Conservation (phyloP, 1,140 invertebrate species). For the Zelostemma sp. region DNA sequence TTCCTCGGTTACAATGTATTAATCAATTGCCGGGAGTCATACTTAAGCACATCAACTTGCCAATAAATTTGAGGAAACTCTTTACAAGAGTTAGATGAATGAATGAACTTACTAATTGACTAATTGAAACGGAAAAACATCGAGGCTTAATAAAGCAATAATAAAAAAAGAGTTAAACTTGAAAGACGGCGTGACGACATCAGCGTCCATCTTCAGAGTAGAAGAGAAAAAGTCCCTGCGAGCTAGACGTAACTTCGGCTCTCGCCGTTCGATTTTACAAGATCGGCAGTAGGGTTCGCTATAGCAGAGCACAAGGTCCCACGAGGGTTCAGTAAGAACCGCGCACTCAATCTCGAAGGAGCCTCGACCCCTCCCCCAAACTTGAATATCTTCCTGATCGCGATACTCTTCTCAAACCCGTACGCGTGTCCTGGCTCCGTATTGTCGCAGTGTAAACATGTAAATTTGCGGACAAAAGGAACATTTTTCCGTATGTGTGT, state of each 20-base stretch:
- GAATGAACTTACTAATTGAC: no score
- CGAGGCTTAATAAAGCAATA: no score
- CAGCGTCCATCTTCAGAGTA: conserved; percentile 36
- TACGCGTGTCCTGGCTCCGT: not conserved
- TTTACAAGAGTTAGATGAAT: no score
- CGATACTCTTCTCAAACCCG: not conserved
- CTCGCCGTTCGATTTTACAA: conserved; percentile 52
- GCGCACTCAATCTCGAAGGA: conserved; percentile 62
- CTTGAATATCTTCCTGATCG: conserved; percentile 1
- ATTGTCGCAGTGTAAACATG: conserved; percentile 31
- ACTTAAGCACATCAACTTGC: conserved; percentile 11
- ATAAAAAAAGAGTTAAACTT: not conserved
- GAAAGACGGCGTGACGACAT: conserved; percentile 30
- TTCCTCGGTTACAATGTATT: no score
- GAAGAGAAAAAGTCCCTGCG: conserved; percentile 44
- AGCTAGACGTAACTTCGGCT: conserved; percentile 51
- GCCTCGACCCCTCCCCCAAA: conserved; percentile 41
- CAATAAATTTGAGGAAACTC: no score
- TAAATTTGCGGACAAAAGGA: conserved; percentile 15
- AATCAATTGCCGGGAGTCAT: conserved; percentile 10
- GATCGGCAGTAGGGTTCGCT: conserved; percentile 60
- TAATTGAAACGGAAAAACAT: no score
- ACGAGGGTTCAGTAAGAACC: conserved; percentile 63
- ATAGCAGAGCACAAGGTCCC: conserved; percentile 59
- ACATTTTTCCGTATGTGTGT: conserved; percentile 10